Conservation (phyloP, 2,113 vertebrate genomes). For the Cottus gobio region DNA sequence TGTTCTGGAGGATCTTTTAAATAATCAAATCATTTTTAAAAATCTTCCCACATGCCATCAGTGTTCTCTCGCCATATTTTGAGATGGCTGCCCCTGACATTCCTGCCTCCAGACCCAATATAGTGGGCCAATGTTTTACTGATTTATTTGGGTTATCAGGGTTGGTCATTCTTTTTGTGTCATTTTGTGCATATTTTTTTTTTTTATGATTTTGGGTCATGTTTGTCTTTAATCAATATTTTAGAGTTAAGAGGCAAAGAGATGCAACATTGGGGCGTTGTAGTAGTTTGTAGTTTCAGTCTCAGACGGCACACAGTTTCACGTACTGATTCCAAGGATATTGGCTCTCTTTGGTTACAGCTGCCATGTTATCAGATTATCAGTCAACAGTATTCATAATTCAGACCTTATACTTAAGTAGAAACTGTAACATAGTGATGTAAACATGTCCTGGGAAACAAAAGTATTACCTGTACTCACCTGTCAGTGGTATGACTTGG, state of each 20-base stretch:
- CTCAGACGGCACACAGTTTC: neutral
- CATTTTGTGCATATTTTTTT: neutral
- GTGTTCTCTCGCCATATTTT: neutral
- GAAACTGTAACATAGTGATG: neutral
- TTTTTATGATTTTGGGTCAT: neutral
- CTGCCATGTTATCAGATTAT: neutral
- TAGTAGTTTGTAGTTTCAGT: neutral
- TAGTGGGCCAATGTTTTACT: neutral
- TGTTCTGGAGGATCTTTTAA: neutral
- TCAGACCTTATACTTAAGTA: neutral
- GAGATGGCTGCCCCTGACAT: neutral
- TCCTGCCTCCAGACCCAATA: neutral
- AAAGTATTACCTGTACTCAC: neutral
- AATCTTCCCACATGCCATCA: neutral
- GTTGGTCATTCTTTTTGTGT: no score
- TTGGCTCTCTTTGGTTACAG: neutral
- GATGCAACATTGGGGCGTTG: neutral
- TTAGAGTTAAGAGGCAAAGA: neutral
- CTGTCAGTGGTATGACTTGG: no score
- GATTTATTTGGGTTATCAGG: neutral
- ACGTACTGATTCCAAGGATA: neutral
- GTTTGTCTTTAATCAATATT: neutral
- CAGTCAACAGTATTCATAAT: neutral
- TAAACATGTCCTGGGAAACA: neutral
- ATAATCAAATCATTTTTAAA: no score